Evolutionary conservation across 2,797 vertebrate species (phyloP).

Genomic region (Cryptoprocta ferox): DNA sequence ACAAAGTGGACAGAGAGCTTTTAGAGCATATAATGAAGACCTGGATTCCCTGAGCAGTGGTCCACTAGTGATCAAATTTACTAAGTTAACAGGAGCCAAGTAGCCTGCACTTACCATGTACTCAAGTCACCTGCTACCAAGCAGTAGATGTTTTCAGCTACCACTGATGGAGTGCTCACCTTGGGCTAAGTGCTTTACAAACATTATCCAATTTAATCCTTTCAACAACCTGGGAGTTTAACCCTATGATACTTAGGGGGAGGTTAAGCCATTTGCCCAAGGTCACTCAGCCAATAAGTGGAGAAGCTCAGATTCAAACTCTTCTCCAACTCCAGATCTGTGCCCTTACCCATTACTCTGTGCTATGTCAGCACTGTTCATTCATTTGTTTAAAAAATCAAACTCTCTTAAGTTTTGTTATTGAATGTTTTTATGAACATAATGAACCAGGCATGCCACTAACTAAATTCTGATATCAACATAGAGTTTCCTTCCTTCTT

Average conservation of each 20-base stretch:
- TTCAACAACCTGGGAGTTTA: conserved; percentile 27
- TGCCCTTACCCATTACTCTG: not conserved
- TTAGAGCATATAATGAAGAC: not conserved
- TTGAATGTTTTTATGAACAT: not conserved
- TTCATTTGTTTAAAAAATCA: not conserved
- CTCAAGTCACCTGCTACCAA: not conserved
- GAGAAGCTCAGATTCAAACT: conserved; percentile 27
- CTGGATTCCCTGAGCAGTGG: not conserved
- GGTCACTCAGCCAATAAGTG: conserved; percentile 34
- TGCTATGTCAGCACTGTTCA: not conserved
- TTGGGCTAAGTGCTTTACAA: conserved; percentile 26
- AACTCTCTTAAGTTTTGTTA: conserved; percentile 19
- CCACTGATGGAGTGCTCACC: not conserved
- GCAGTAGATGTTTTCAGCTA: not conserved
- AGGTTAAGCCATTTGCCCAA: conserved; percentile 23
- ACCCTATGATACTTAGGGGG: conserved; percentile 6
- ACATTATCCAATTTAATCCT: conserved; percentile 65
- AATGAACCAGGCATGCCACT: not conserved
- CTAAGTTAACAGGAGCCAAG: not conserved
- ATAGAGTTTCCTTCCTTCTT: conserved; percentile 14
- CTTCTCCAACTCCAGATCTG: not conserved
- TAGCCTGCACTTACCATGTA: not conserved
- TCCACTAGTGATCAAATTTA: not conserved
- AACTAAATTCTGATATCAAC: conserved; percentile 44
- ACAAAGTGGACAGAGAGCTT: not conserved